phyloP scores from a whole-genome alignment of 1,140 invertebrate species.

The Magallana angulata region DNA sequence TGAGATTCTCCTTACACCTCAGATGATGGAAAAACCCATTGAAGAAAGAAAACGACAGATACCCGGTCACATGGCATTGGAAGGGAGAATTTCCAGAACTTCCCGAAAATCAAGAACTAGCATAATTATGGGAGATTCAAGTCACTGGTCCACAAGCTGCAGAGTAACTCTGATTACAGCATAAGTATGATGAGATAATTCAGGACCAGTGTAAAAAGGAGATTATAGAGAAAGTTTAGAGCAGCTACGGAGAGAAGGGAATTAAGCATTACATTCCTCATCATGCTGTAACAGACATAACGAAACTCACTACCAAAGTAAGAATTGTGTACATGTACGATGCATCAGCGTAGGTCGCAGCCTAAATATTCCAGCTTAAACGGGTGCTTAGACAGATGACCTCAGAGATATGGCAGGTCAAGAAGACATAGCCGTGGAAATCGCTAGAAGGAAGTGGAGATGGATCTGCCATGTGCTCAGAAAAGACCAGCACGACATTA shows the following conservation, averaged over 20 bases:
- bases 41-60: slow-evolving; percentile 32
- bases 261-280: slow-evolving; percentile 47
- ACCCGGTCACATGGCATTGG: slow-evolving; percentile 53
- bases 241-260: background rate
- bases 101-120: slow-evolving; percentile 50
- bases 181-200: slow-evolving; percentile 49
- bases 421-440: too few relatives aligned
- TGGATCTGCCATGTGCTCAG: too few relatives aligned
- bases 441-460: too few relatives aligned
- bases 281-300: slow-evolving; percentile 38
- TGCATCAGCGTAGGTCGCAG: background rate
- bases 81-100: slow-evolving; percentile 39
- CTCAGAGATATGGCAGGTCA: too few relatives aligned
- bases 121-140: slow-evolving; percentile 42
- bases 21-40: slow-evolving; percentile 40
- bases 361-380: background rate
- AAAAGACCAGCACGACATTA: too few relatives aligned
- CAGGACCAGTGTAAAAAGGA: too few relatives aligned
- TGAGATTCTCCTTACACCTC: slow-evolving; percentile 18
- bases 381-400: slow-evolving; percentile 42
- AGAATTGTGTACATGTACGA: slow-evolving; percentile 24
- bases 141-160: slow-evolving; percentile 34
- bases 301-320: slow-evolving; percentile 43
- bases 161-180: slow-evolving; percentile 50
- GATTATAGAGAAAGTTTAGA: slow-evolving; percentile 27